Base-by-base conservation (phyloP, 1,140 invertebrate species). In the Thaumetopoea pityocampa region DNA sequence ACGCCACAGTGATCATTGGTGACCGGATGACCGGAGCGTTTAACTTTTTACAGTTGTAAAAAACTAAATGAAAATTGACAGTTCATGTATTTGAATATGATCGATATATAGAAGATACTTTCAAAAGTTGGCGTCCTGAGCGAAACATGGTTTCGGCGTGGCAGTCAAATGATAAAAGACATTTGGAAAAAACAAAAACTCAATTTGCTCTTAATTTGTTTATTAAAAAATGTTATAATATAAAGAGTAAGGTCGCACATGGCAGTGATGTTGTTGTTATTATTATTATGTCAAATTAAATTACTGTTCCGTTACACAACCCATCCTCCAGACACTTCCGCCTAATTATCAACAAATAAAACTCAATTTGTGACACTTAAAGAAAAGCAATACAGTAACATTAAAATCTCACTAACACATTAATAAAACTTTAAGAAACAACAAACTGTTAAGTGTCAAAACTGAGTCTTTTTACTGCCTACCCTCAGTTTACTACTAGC, bases 181-280 rank as follows among this genome's bases (percentile, higher is more conserved):
- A 5, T 7, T 24, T 8, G 5, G 5, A 27, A 34, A 43, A 30
- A 10, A 55, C 26, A 47, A 41, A 26, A 14, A 24, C 26, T 49
- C 28, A 40, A 57, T 63, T 57, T 64, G n/a, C n/a, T n/a, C n/a
- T 65, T 68, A 30, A 58, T 68, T 65, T 62, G 40, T 78, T 80
- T 78, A 78, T 79, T 83, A 79, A 79, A 80, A 76, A 78, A 68
- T 59, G 50, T 79, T 81, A 81, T 54, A 81, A 69, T 81, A 83
- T 79, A 83, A 79, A 83, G 74, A 79, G 72, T 81, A 83, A 81
- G 79, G 79, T 81, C 77, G 69, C 80, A 83, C 68, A 83, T 81
- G 79, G 79, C 79, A 83, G 79, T 83, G 79, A 78, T 81, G 74
- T 81, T 81, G 68, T 38, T 36, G 27, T 28, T 62, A 49, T 77